phyloP scores from a whole-genome alignment of 2,797 vertebrate species.

The Podargus strigoides region DNA sequence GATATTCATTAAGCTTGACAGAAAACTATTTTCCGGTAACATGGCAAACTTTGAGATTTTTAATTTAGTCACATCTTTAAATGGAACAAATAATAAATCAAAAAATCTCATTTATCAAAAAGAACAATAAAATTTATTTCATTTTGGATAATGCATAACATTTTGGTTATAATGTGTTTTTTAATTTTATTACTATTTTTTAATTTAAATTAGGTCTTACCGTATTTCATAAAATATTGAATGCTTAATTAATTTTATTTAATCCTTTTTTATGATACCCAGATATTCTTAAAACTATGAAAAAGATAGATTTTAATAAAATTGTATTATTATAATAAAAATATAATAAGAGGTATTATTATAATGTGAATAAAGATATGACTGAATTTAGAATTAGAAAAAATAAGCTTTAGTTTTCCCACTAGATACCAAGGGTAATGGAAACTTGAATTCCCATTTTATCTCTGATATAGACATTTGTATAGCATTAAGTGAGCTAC shows the following conservation, averaged over 20 bases:
- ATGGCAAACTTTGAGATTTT: neutral
- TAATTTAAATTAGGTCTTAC: neutral
- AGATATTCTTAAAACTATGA: neutral
- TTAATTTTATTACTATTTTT: neutral
- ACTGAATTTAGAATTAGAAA: neutral
- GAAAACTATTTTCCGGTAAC: neutral
- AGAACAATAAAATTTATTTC: neutral
- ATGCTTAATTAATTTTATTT: neutral
- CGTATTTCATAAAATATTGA: neutral
- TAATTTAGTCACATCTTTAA: neutral
- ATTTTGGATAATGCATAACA: neutral
- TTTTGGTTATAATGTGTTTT: neutral
- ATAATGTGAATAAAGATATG: neutral
- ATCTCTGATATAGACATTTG: neutral
- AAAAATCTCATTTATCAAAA: neutral
- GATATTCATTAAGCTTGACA: neutral
- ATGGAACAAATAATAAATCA: accelerated
- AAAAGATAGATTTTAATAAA: neutral
- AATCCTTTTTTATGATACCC: neutral
- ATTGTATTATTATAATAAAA: neutral
- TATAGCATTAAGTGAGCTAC: neutral
- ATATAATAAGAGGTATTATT: neutral
- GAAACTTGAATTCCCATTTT: neutral
- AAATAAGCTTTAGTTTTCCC: neutral
- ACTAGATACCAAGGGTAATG: neutral